phyloP scores from a whole-genome alignment of 1,140 invertebrate species.

The Drosophila willistoni region DNA sequence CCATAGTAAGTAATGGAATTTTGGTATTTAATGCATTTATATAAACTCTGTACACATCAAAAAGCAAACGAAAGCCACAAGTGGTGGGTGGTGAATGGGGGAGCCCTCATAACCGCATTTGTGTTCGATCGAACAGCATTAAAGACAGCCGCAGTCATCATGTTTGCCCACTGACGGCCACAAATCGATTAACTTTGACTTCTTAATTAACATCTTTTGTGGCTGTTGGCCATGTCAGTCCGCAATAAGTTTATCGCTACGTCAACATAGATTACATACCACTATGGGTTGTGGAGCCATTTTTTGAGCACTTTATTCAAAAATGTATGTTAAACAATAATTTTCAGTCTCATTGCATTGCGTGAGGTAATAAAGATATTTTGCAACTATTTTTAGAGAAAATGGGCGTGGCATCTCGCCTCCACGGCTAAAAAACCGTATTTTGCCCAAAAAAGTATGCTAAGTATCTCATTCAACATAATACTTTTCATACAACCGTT shows the following conservation, averaged over 20 bases:
- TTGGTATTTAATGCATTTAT: slow-evolving; percentile 2
- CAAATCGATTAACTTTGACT: slow-evolving; percentile 78
- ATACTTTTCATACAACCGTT: too few species aligned
- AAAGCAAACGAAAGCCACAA: slow-evolving; percentile 34
- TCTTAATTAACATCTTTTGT: slow-evolving; percentile 75
- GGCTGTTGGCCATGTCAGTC: slow-evolving; percentile 36
- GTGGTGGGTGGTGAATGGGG: not conserved
- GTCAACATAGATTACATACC: slow-evolving; percentile 33
- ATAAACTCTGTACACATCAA: slow-evolving; percentile 21
- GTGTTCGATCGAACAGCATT: slow-evolving; percentile 39
- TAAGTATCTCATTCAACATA: too few species aligned
- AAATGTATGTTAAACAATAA: too few species aligned
- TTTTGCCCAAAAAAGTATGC: too few species aligned
- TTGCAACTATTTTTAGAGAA: too few species aligned
- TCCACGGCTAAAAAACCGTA: too few species aligned
- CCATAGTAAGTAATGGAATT: not conserved
- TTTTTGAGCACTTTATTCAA: too few species aligned
- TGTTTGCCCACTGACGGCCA: slow-evolving; percentile 26
- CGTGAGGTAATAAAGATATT: too few species aligned
- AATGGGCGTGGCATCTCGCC: too few species aligned
- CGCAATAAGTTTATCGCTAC: slow-evolving; percentile 53
- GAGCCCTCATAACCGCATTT: slow-evolving; percentile 40
- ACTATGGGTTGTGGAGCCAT: too few species aligned
- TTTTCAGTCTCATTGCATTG: too few species aligned
- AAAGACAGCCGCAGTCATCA: slow-evolving; percentile 49